Evolutionary conservation across 1,140 invertebrate genomes (phyloP).

Genomic region (Macrotrachela quadricornifera): DNA sequence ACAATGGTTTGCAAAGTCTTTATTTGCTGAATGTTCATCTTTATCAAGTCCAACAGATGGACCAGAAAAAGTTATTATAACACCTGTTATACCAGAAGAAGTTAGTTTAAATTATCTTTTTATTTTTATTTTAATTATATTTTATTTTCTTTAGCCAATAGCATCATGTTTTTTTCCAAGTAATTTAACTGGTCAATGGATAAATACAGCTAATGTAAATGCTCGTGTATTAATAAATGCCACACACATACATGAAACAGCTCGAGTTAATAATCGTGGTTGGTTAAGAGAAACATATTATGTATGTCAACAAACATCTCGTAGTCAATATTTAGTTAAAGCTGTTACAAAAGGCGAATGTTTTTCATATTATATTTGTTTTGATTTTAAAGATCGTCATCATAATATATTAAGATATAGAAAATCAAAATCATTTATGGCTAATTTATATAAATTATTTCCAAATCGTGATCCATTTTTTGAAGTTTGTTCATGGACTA

Average conservation of each 20-base stretch:
- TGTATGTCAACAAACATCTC: constrained; percentile 7
- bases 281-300: constrained; percentile 7
- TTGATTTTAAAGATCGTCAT: constrained; percentile 4
- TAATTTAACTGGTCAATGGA: constrained; percentile 8
- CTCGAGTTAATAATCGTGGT: constrained; percentile 6
- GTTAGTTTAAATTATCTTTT: neutral
- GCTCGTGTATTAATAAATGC: constrained; percentile 4
- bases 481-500: constrained; percentile 9
- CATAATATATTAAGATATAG: constrained; percentile 6
- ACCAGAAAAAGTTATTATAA: constrained; percentile 3
- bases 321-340: constrained; percentile 7
- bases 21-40: constrained; percentile 2
- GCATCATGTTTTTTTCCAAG: constrained; percentile 5
- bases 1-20: constrained; percentile 3
- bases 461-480: constrained; percentile 5
- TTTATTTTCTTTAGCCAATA: neutral
- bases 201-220: constrained; percentile 8
- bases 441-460: neutral
- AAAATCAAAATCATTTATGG: constrained; percentile 5
- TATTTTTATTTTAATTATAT: no score
- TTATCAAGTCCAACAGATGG: constrained; percentile 5
- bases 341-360: constrained; percentile 8
- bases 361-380: constrained; percentile 8
- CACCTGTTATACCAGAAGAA: constrained; percentile 2
- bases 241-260: constrained; percentile 5